Evolutionary conservation across 1,140 invertebrate species (phyloP).

Genomic region (Bacillus rossius): DNA sequence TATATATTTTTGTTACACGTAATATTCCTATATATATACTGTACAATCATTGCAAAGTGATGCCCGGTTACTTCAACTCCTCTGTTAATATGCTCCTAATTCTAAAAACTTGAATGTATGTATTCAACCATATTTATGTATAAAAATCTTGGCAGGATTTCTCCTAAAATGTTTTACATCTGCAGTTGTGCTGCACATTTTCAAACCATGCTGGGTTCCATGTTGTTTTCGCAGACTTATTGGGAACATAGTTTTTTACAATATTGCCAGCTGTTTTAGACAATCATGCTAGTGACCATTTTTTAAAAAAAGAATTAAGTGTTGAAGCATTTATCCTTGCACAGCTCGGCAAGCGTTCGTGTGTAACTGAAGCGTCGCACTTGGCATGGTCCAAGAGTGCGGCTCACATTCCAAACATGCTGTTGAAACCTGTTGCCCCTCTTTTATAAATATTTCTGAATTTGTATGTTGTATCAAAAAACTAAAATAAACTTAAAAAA

Average conservation of each 20-base stretch:
- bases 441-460: conserved; percentile 12
- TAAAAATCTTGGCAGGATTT: too few relatives aligned
- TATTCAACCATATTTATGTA: too few relatives aligned
- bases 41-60: too few relatives aligned
- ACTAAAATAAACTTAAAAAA: conserved; percentile 4
- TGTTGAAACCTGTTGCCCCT: conserved; percentile 11
- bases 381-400: background rate
- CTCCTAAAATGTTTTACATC: too few relatives aligned
- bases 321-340: background rate
- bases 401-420: conserved; percentile 18
- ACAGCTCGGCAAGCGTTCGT: background rate
- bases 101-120: too few relatives aligned
- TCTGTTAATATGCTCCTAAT: too few relatives aligned
- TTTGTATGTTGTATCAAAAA: conserved; percentile 15
- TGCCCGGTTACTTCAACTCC: too few relatives aligned
- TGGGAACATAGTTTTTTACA: background rate
- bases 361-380: background rate
- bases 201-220: too few relatives aligned
- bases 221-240: background rate
- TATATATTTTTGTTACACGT: too few relatives aligned
- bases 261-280: background rate
- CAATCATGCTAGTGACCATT: background rate
- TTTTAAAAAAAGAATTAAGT: background rate
- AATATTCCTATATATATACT: too few relatives aligned
- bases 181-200: too few relatives aligned